A percentile compares a stretch with the other conserved stretches of the same genome.
Conservation (phyloP, 2,113 vertebrate species). For the Entelurus aequoreus region DNA sequence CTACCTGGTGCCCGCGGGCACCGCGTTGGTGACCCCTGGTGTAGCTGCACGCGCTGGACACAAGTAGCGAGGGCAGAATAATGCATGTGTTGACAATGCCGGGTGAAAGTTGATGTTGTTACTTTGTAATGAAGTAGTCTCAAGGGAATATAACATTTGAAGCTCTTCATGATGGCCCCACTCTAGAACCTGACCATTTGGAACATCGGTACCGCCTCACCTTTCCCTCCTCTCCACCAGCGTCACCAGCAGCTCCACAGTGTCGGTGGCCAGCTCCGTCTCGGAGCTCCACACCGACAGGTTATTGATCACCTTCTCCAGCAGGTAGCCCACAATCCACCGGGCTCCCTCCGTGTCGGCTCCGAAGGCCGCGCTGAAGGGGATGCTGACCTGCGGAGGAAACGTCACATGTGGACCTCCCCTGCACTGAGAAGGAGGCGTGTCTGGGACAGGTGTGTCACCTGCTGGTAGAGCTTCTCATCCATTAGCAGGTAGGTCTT, state of each 20-base stretch:
- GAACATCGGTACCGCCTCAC: conserved; percentile 53
- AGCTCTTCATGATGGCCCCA: no score
- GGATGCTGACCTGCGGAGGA: conserved; percentile 86
- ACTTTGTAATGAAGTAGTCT: no score
- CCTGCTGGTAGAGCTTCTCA: conserved; percentile 96
- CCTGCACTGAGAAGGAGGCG: background rate
- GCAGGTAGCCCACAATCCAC: conserved; percentile 97
- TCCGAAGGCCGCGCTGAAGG: conserved; percentile 92
- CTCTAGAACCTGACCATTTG: no score
- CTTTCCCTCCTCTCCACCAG: conserved; percentile 95
- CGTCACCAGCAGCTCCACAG: conserved; percentile 94
- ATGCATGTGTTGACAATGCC: no score
- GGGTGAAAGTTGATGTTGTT: no score
- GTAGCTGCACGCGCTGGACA: no score
- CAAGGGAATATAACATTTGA: no score
- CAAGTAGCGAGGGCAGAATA: no score
- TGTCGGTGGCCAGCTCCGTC: conserved; percentile 92
- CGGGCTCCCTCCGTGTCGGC: conserved; percentile 95
- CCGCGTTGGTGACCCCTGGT: no score
- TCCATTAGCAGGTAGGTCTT: conserved; percentile 96
- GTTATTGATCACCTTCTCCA: conserved; percentile 98
- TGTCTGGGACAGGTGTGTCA: conserved; percentile 24
- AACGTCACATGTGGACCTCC: background rate
- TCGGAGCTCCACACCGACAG: conserved; percentile 97
- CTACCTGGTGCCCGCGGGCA: no score